These are phyloP conservation scores for Lottia scabra DNA, from an alignment of 2,888 invertebrate genomes.

Conservation along the genomic window DNA sequence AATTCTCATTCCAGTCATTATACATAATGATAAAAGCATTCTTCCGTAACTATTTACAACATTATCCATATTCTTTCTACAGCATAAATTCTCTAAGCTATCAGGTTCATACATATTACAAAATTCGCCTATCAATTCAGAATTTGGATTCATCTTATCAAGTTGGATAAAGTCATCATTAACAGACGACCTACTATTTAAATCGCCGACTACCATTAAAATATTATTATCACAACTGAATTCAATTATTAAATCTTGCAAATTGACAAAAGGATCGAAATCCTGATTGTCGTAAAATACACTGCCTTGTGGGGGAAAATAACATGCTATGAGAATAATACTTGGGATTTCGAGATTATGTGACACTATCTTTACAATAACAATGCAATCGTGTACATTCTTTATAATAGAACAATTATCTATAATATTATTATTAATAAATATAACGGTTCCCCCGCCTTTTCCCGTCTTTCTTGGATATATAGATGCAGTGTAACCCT, in stretches of 20 bases:
- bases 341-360: neutral
- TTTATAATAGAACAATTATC: neutral
- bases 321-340: neutral
- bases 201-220: neutral
- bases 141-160: neutral
- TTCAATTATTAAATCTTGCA: neutral
- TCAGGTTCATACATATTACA: neutral
- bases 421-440: neutral
- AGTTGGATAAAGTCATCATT: neutral
- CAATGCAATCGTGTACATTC: neutral
- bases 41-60: neutral
- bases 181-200: neutral
- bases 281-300: neutral
- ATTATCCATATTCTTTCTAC: neutral
- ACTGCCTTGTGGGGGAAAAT: neutral
- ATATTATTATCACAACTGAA: neutral
- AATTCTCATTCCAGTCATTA: neutral
- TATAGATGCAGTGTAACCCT: too few relatives aligned
- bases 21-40: neutral
- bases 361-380: neutral
- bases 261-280: neutral
- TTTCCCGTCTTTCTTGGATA: neutral
- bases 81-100: neutral
- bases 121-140: neutral
- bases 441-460: neutral